phyloP scores from a whole-genome alignment of 2,113 vertebrate species.

The Arenaria interpres region DNA sequence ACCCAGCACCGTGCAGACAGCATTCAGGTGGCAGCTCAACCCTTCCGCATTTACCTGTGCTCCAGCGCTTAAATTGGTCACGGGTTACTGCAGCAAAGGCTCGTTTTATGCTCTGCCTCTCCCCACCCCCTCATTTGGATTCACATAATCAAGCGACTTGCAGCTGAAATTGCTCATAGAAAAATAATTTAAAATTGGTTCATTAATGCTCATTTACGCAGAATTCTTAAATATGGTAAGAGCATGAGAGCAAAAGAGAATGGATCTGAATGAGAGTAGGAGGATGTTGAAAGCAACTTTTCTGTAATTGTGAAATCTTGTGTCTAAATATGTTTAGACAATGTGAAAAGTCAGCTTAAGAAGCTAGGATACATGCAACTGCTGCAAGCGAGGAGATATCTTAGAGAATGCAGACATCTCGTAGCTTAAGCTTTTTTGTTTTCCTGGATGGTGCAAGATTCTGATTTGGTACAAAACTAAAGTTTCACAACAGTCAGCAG shows the following conservation, averaged over 20 bases:
- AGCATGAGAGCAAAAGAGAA: slow-evolving; percentile 44
- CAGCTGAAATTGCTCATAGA: slow-evolving; percentile 65
- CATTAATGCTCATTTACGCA: slow-evolving; percentile 65
- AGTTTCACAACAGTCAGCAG: neutral
- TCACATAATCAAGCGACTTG: slow-evolving; percentile 60
- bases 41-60: neutral
- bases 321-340: slow-evolving; percentile 64
- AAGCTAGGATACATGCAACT: slow-evolving; percentile 8
- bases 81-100: neutral
- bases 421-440: neutral
- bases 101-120: neutral
- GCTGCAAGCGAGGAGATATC: neutral
- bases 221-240: slow-evolving; percentile 67
- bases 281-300: slow-evolving; percentile 62
- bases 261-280: slow-evolving; percentile 48
- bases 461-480: neutral
- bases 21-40: neutral
- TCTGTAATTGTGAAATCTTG: slow-evolving; percentile 34
- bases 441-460: neutral
- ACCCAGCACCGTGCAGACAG: neutral
- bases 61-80: neutral
- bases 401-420: neutral
- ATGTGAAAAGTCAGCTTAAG: slow-evolving; percentile 55
- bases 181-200: slow-evolving; percentile 70
- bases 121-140: slow-evolving; percentile 39